phyloP scores from a whole-genome alignment of 2,888 invertebrate species.

The Drosophila gaucha region DNA sequence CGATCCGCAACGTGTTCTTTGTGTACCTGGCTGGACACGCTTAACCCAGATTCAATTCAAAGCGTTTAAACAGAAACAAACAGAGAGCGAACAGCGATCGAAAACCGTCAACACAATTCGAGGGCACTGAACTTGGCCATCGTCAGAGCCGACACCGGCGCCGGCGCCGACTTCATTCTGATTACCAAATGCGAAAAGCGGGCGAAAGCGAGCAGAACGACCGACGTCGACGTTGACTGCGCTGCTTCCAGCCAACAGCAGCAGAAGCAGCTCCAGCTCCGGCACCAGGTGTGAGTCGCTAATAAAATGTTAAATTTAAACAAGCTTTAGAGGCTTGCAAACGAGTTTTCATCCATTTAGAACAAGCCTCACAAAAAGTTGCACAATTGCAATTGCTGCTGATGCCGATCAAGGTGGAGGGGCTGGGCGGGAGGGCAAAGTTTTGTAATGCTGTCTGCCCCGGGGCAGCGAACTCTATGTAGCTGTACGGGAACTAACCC shows the following conservation, averaged over 20 bases:
- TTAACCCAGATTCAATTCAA: constrained; percentile 76
- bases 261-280: not conserved
- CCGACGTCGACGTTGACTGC: constrained; percentile 8
- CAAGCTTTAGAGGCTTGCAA: constrained; percentile 57
- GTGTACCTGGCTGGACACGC: constrained; percentile 43
- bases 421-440: not conserved
- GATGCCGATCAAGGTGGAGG: not conserved
- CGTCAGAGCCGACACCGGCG: constrained; percentile 15
- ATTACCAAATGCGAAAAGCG: constrained; percentile 72
- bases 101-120: constrained; percentile 69
- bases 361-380: constrained; percentile 58
- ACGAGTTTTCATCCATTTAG: constrained; percentile 67
- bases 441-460: constrained; percentile 18
- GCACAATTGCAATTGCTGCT: constrained; percentile 65
- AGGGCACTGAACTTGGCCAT: constrained; percentile 78
- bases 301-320: constrained; percentile 73
- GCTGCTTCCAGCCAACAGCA: not conserved
- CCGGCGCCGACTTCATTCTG: constrained; percentile 42
- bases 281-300: constrained; percentile 60
- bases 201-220: constrained; percentile 69
- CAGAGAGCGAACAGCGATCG: constrained; percentile 23
- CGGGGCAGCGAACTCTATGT: constrained; percentile 70
- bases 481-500: constrained; percentile 10
- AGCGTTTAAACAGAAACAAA: constrained; percentile 41
- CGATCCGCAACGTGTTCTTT: constrained; percentile 11